Evolutionary conservation across 1,140 invertebrate genomes (phyloP).

Genomic region (Matsumurasca onukii): DNA sequence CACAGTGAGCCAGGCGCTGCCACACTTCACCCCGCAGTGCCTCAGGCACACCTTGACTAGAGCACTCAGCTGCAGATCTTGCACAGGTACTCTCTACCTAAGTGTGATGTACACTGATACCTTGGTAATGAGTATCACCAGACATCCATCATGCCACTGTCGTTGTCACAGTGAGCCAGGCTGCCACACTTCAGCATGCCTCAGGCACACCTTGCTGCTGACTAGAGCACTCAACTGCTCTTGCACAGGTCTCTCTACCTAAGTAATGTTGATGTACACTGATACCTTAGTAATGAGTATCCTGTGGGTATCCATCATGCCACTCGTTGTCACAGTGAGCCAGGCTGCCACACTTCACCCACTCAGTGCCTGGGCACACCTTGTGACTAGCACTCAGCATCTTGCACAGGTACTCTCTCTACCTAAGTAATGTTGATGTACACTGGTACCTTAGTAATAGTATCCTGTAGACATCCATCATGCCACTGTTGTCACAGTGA

Average conservation of each 20-base stretch:
- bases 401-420: too few species aligned
- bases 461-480: constrained; percentile 90
- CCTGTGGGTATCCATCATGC: constrained; percentile 90
- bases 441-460: constrained; percentile 82
- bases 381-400: too few species aligned
- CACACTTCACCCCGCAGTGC: constrained; percentile 96
- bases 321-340: constrained; percentile 81
- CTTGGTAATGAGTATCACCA: constrained; percentile 92
- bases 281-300: constrained; percentile 86
- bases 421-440: too few species aligned
- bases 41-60: constrained; percentile 91
- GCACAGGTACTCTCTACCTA: too few species aligned
- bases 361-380: constrained; percentile 95
- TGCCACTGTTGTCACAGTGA: constrained; percentile 75
- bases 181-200: constrained; percentile 96
- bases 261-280: too few species aligned
- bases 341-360: constrained; percentile 96
- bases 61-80: too few species aligned
- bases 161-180: constrained; percentile 82
- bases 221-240: too few species aligned
- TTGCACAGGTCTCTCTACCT: too few species aligned
- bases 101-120: too few species aligned
- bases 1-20: constrained; percentile 88
- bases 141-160: constrained; percentile 84
- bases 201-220: constrained; percentile 95